Base-by-base conservation (phyloP, 2,113 vertebrate species). In the Pan paniscus region DNA sequence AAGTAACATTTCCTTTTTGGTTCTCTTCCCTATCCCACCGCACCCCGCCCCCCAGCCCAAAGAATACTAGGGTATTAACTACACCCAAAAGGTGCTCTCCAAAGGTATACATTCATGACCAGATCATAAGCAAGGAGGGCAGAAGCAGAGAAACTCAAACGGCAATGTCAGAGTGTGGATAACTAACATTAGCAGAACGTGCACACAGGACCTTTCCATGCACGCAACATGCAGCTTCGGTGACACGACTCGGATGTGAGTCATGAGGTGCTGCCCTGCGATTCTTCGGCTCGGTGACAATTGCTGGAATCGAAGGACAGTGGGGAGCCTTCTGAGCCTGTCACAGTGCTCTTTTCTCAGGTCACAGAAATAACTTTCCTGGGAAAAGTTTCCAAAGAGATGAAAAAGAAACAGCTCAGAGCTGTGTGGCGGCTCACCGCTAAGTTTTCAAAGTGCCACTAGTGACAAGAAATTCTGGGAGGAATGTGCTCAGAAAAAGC, bases 361-460 rank as follows among this genome's bases (percentile, higher is more conserved):
- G 87, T 75, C 23, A 38, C 1, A 67, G 81, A 95, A 78, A 84
- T 85, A 22, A 79, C 38, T 68, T 88, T 78, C 50, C 48, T 78
- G 38, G 72, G 78, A 89, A 93, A 94, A 86, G 35, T 79, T 87
- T 87, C 46, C 84, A 61, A 73, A 90, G 80, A 70, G 61, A 86
- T 75, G 27, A 92, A 87, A 89, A 81, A 20, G 48, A 35, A 87
- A 84, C 76, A 38, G 46, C 20, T 72, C 46, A 72, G 46, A 79
- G 32, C 30, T 59, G 25, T 0, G 0, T 20, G 27, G 10, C 8
- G 12, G 43, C 30, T 75, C 35, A 50, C 1, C 32, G 12, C 30
- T 30, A 64, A 30, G 13, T 52, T 93, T 87, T 76, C 76, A 64
- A 88, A 93, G 64, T 30, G 59, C 90, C 16, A 8, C 3, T 2